Base-by-base conservation (phyloP, 2,888 invertebrate genomes). In the Erynnis tages region DNA sequence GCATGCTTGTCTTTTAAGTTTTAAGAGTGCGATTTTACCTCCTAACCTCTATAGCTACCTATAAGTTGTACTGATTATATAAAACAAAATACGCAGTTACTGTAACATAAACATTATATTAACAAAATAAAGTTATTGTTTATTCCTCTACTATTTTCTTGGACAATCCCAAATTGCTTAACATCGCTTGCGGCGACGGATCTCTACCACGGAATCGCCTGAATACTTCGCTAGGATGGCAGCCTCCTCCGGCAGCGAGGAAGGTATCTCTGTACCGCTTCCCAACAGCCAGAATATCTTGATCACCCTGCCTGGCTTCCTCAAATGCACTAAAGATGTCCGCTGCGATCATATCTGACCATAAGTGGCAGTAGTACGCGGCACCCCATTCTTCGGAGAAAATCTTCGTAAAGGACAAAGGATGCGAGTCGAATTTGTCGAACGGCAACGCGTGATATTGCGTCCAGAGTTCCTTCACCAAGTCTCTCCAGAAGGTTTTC, bases 141-240 rank as follows among this genome's bases (percentile, higher is more conserved):
- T 71, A 81, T 65, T 85, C 78, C 54, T 84, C 81, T 54, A 71
- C 53, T 16, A 71, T 67, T 55, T 74, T 74, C 52, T 78, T 87
- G 54, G 88, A 87, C 56, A 92, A 73, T 29, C 92, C 92, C 38
- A 93, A 83, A 54, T 91, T 91, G 61, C 91, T 93, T 0, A 97
- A 79, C 29, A 97, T 80, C 0, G 97, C 96, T 70, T 95, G 94
- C 0, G 95, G 93, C 1, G 95, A 95, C 0, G 98, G 98, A 83
- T 98, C 98, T 43, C 98, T 91, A 0, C 98, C 98, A 57, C 97
- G 91, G 82, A 98, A 98, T 70, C 94, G 91, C 53, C 98, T 91
- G 82, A 98, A 98, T 4, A 97, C 93, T 85, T 98, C 96, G 56
- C 92, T 93, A 0, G 96, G 93, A 59, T 95, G 93, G 59, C 94